Evolutionary conservation across 1,140 invertebrate species (phyloP).

Genomic region (Akabosia matsudoensis): DNA sequence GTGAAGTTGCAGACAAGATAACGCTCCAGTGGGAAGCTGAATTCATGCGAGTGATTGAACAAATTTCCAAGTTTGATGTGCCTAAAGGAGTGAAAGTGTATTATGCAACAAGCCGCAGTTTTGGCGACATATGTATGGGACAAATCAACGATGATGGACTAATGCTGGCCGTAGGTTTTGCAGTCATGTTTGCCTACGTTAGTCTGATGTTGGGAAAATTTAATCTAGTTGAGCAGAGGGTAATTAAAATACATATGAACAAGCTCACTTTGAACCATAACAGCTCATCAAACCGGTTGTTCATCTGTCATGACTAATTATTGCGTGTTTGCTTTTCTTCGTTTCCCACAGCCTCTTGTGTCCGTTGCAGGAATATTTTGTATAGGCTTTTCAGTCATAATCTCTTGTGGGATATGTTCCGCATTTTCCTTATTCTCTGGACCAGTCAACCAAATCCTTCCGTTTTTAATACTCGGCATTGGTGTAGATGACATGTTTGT

Average conservation of each 20-base stretch:
- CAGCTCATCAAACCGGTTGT: too few species aligned
- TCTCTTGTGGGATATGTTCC: constrained; percentile 58
- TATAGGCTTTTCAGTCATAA: constrained; percentile 56
- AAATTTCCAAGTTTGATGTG: neutral
- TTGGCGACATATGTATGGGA: constrained; percentile 65
- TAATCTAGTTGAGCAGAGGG: constrained; percentile 57
- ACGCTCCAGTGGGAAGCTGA: constrained; percentile 51
- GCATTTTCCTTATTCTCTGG: constrained; percentile 57
- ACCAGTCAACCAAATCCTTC: constrained; percentile 59
- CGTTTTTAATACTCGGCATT: constrained; percentile 59
- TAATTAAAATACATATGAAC: constrained; percentile 29
- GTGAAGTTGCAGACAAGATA: constrained; percentile 49
- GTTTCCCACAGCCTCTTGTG: constrained; percentile 50
- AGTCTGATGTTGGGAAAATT: constrained; percentile 59
- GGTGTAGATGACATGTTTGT: constrained; percentile 59
- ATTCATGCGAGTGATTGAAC: neutral
- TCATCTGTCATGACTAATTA: too few species aligned
- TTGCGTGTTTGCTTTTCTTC: constrained; percentile 1
- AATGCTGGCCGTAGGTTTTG: constrained; percentile 57
- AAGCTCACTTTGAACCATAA: too few species aligned
- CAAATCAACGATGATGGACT: constrained; percentile 63
- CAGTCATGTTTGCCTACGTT: constrained; percentile 58
- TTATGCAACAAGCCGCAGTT: constrained; percentile 50
- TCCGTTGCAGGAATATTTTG: constrained; percentile 57
- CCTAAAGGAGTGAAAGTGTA: neutral